phyloP scores from a whole-genome alignment of 2,888 invertebrate species.

The Muschampia plurimacula region DNA sequence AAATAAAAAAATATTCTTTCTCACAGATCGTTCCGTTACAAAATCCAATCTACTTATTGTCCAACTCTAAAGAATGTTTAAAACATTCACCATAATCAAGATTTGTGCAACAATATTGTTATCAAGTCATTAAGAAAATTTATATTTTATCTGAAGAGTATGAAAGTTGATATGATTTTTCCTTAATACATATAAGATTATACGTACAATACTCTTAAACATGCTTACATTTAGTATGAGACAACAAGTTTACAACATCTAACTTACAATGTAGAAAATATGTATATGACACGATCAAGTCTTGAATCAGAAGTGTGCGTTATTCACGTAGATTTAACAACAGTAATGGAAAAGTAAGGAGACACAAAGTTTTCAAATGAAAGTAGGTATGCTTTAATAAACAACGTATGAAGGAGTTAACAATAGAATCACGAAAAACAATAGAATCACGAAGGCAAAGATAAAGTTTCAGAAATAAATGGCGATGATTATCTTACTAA shows the following conservation, averaged over 20 bases:
- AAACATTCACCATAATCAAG: constrained; percentile 60
- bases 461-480: constrained; percentile 25
- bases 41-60: constrained; percentile 78
- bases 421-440: background rate
- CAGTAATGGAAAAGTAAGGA: constrained; percentile 36
- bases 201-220: constrained; percentile 41
- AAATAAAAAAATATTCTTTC: constrained; percentile 43
- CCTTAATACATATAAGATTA: constrained; percentile 39
- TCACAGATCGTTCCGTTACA: constrained; percentile 44
- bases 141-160: background rate
- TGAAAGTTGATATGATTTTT: constrained; percentile 40
- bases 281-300: constrained; percentile 74
- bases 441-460: background rate
- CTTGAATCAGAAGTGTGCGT: constrained; percentile 82
- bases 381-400: background rate
- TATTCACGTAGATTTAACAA: constrained; percentile 53
- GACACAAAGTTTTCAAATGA: background rate
- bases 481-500: constrained; percentile 17
- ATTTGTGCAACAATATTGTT: constrained; percentile 26
- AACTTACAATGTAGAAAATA: constrained; percentile 53
- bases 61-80: constrained; percentile 71
- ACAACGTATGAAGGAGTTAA: background rate
- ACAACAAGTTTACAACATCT: constrained; percentile 75
- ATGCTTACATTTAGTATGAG: constrained; percentile 54
- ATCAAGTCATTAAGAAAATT: background rate